A percentile compares a stretch with the other conserved stretches of the same genome.
phyloP scores from a whole-genome alignment of 2,113 vertebrate species.

The Tringa solitaria region DNA sequence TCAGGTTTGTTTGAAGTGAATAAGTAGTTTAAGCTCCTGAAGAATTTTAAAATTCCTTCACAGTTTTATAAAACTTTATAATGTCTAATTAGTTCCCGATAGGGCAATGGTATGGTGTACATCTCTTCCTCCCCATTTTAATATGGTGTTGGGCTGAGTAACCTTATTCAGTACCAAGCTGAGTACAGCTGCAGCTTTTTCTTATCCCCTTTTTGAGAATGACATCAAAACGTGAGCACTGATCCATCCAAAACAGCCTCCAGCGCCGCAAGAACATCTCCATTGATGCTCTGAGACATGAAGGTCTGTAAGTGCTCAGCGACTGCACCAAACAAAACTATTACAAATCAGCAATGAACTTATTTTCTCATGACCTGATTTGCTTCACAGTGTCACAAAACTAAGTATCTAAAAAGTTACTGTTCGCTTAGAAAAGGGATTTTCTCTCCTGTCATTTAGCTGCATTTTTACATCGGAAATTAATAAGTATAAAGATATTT shows the following conservation, averaged over 20 bases:
- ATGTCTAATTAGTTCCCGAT: background rate
- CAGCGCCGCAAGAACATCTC: background rate
- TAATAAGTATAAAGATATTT: background rate
- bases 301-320: background rate
- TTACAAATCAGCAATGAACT: background rate
- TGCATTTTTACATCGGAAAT: slow-evolving; percentile 2
- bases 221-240: background rate
- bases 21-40: background rate
- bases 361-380: background rate
- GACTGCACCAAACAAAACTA: background rate
- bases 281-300: background rate
- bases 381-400: background rate
- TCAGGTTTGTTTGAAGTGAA: background rate
- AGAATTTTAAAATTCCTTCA: background rate
- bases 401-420: background rate
- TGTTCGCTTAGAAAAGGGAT: background rate
- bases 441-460: background rate
- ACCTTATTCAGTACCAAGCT: background rate
- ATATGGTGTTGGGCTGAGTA: background rate
- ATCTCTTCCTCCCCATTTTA: background rate
- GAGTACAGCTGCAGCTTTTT: background rate
- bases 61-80: background rate
- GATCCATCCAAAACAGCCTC: background rate
- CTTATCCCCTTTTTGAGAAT: background rate
- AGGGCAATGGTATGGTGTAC: background rate